These are phyloP conservation scores for Clarias fuscus DNA, from an alignment of 2,797 vertebrate genomes.

Conservation along the genomic window DNA sequence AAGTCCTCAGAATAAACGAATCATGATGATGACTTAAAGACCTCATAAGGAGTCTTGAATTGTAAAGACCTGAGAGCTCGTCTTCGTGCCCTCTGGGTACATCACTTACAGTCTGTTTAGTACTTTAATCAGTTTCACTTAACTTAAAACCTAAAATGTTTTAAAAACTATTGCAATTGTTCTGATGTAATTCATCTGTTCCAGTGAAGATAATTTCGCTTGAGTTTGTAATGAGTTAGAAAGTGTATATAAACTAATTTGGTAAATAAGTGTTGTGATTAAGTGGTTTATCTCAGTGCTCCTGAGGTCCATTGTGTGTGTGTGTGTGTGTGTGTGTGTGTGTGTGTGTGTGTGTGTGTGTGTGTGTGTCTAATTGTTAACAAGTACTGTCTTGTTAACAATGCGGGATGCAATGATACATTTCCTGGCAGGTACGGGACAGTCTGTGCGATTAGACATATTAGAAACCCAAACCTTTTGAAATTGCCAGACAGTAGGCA, in stretches of 20 bases:
- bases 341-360: background rate
- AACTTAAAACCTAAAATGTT: background rate
- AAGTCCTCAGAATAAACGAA: too few species aligned
- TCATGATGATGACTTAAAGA: too few species aligned
- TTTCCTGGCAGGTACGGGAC: background rate
- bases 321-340: background rate
- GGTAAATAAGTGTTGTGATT: background rate
- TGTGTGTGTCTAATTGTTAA: constrained; percentile 4
- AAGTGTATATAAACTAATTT: background rate
- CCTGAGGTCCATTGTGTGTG: background rate
- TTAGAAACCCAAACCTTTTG: background rate
- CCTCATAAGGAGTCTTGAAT: too few species aligned
- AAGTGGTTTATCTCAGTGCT: background rate
- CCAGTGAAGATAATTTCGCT: background rate
- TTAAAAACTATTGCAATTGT: background rate
- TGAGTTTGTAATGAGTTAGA: background rate
- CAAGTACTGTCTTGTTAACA: constrained; percentile 12
- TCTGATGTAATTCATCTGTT: background rate
- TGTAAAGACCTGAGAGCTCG: too few species aligned
- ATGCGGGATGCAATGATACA: background rate
- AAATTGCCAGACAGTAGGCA: constrained; percentile 1
- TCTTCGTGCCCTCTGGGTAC: too few species aligned
- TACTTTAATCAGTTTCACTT: background rate
- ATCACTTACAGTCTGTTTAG: background rate
- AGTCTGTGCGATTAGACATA: background rate